Evolutionary conservation across 2,797 vertebrate genomes (phyloP).

Genomic region (Muraenolepis orangiensis): DNA sequence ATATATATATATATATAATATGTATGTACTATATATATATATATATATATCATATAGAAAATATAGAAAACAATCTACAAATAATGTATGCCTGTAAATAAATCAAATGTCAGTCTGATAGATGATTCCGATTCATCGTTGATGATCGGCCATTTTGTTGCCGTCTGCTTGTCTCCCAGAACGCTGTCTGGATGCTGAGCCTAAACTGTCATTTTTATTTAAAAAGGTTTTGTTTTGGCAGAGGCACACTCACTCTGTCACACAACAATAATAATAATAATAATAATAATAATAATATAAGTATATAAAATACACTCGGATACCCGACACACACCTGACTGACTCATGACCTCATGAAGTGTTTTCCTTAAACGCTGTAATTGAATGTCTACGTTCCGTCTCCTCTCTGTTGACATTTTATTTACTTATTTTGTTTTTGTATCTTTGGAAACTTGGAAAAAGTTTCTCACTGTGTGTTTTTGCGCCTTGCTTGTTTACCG

Average conservation of each 20-base stretch:
- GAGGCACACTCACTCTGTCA: slow-evolving; percentile 13
- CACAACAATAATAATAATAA: slow-evolving; percentile 5
- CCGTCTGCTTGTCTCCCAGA: not conserved
- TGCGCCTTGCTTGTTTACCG: not conserved
- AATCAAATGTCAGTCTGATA: too few relatives aligned
- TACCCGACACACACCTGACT: not conserved
- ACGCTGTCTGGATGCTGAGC: not conserved
- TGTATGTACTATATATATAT: too few relatives aligned
- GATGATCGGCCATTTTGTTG: not conserved
- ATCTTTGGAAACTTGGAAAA: not conserved
- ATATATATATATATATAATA: too few relatives aligned
- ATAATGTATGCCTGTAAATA: too few relatives aligned
- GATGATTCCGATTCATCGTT: too few relatives aligned
- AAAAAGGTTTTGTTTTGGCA: slow-evolving; percentile 43
- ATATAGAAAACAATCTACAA: not conserved
- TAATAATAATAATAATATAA: not conserved
- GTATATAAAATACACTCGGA: too few relatives aligned
- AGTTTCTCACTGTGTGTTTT: not conserved
- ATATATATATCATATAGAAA: not conserved
- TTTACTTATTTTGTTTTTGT: not conserved
- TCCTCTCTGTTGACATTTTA: not conserved
- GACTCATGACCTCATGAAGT: not conserved
- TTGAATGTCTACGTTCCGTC: not conserved
- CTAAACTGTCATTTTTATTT: slow-evolving; percentile 18
- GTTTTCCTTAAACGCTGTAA: not conserved